Percentiles rank a stretch among this genome's conserved stretches.
phyloP scores from a whole-genome alignment of 1,140 invertebrate genomes.

The Drosophila neocordata region DNA sequence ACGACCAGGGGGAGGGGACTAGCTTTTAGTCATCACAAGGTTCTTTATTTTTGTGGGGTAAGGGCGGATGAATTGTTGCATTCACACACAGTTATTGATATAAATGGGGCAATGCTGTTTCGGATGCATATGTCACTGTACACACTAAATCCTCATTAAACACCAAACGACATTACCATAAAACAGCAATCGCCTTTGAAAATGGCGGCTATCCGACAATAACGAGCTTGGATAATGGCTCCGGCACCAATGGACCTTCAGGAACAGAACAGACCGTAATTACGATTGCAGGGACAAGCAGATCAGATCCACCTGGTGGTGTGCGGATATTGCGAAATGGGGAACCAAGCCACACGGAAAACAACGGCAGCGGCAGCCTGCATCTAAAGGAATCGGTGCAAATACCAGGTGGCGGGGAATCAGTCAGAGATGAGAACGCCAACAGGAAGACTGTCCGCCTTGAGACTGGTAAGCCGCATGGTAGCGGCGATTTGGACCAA shows the following conservation, averaged over 20 bases:
- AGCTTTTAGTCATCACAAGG: neutral
- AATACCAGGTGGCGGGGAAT: neutral
- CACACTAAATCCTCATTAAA: slow-evolving; percentile 5
- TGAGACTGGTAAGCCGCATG: slow-evolving; percentile 7
- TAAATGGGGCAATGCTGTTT: neutral
- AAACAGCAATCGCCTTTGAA: slow-evolving; percentile 64
- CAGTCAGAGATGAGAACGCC: slow-evolving; percentile 14
- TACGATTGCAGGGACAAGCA: slow-evolving; percentile 6
- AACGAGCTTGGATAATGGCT: slow-evolving; percentile 57
- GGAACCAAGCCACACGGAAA: slow-evolving; percentile 10
- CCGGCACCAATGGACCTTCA: neutral
- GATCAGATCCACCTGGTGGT: slow-evolving; percentile 23
- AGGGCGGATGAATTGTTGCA: neutral
- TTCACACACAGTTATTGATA: neutral
- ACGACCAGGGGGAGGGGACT: neutral
- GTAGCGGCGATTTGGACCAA: slow-evolving; percentile 20
- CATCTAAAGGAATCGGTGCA: slow-evolving; percentile 35
- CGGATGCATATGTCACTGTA: neutral
- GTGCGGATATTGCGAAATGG: neutral
- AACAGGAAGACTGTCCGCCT: slow-evolving; percentile 21
- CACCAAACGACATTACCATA: slow-evolving; percentile 17
- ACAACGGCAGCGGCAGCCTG: slow-evolving; percentile 1
- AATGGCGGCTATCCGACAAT: slow-evolving; percentile 67
- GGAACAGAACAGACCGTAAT: slow-evolving; percentile 17
- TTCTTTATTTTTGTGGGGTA: neutral